Percentiles rank a stretch among this genome's conserved stretches.
Conservation (phyloP, 2,113 vertebrate genomes). For the Lethenteron reissneri region DNA sequence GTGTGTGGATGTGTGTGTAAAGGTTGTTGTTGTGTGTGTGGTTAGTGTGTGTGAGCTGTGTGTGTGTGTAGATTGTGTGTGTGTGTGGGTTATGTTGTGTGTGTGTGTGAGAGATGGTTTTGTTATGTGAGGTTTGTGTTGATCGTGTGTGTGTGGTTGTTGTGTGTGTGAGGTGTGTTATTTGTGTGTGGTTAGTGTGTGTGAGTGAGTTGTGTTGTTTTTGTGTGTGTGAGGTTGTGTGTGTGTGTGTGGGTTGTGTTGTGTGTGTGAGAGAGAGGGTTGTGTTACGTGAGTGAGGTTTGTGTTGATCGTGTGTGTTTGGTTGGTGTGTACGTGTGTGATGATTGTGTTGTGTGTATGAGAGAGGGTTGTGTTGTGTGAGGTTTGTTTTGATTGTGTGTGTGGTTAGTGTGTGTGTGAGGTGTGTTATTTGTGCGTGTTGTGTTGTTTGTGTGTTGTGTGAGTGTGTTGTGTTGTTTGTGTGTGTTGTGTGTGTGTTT, state of each 20-base stretch:
- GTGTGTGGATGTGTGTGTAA: background rate
- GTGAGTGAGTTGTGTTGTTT: too few relatives aligned
- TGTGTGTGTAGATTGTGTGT: background rate
- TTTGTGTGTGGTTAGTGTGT: too few relatives aligned
- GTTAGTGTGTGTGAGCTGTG: background rate
- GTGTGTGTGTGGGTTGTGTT: too few relatives aligned
- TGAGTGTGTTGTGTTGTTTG: too few relatives aligned
- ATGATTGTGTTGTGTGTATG: too few relatives aligned
- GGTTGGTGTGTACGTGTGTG: background rate
- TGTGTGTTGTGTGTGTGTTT: background rate
- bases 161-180: background rate
- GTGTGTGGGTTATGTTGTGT: too few relatives aligned
- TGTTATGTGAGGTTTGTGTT: background rate
- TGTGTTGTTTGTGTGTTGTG: background rate
- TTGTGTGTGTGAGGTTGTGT: background rate
- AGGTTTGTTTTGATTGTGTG: background rate
- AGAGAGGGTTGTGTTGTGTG: background rate
- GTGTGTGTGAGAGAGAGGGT: too few relatives aligned
- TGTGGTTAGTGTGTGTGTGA: background rate
- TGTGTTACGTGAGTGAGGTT: too few relatives aligned
- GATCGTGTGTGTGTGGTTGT: background rate
- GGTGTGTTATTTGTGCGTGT: too few relatives aligned
- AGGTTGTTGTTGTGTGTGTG: background rate
- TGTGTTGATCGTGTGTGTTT: too few relatives aligned
- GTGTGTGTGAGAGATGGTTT: too few relatives aligned